Evolutionary conservation across 2,797 vertebrate genomes (phyloP).

Genomic region (Hippoglossus hippoglossus): DNA sequence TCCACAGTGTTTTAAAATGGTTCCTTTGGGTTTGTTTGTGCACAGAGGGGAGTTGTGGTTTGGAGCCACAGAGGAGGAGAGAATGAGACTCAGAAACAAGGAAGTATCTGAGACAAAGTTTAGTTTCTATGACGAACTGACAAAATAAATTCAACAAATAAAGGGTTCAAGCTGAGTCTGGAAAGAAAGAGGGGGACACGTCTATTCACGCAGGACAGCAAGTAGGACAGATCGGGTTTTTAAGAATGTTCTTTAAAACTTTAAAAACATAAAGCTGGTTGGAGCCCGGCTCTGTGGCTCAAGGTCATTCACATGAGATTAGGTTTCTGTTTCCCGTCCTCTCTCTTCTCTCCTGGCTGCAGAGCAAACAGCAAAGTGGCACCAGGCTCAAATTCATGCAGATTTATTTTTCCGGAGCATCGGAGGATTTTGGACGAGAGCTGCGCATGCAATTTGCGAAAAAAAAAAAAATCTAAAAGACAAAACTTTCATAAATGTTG

Average conservation of each 20-base stretch:
- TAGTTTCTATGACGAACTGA: conserved; percentile 10
- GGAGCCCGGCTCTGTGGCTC: too few species aligned
- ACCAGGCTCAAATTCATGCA: not conserved
- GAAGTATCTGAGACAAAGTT: conserved; percentile 34
- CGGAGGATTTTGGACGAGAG: conserved; percentile 14
- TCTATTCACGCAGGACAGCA: not conserved
- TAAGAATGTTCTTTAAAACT: too few species aligned
- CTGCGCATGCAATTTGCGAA: not conserved
- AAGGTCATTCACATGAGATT: too few species aligned
- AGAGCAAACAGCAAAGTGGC: conserved; percentile 13
- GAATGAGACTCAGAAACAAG: conserved; percentile 40
- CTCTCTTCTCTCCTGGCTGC: conserved; percentile 25
- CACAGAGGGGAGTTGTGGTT: conserved; percentile 41
- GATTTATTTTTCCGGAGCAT: conserved; percentile 36
- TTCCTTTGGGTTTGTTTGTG: conserved; percentile 40
- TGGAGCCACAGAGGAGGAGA: conserved; percentile 36
- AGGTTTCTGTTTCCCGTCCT: conserved; percentile 38
- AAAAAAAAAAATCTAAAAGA: not conserved
- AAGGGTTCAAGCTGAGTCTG: not conserved
- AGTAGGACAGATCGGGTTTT: not conserved
- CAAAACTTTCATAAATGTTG: conserved; percentile 14
- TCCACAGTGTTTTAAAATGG: conserved; percentile 36
- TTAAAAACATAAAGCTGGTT: too few species aligned
- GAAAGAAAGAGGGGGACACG: not conserved
- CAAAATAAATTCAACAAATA: conserved; percentile 6